A percentile compares a stretch with the other conserved stretches of the same genome.
Evolutionary conservation across 2,888 invertebrate species (phyloP).

Genomic region (Pterobdella sp.): DNA sequence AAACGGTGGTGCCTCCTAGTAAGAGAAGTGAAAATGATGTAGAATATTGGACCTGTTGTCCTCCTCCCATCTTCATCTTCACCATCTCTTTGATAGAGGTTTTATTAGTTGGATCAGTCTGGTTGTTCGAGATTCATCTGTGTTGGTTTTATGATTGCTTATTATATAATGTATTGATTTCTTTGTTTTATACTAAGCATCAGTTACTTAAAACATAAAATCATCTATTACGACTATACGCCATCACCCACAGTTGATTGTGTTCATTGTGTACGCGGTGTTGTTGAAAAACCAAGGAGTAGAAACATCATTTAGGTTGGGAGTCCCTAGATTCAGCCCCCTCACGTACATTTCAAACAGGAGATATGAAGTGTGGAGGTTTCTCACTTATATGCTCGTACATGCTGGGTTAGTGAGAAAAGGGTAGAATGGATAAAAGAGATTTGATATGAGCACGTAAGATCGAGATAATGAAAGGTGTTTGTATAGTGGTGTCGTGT

Average conservation of each 20-base stretch:
- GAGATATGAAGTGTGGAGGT: constrained; percentile 84
- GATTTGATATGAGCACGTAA: too few relatives aligned
- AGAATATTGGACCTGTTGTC: constrained; percentile 83
- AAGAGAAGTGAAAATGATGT: constrained; percentile 61
- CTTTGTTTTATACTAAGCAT: not conserved
- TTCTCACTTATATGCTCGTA: constrained; percentile 87
- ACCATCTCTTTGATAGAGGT: constrained; percentile 80
- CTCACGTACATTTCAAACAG: constrained; percentile 81
- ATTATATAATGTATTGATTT: not conserved
- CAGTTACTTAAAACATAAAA: not conserved
- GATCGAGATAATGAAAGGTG: too few relatives aligned
- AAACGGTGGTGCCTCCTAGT: constrained; percentile 51
- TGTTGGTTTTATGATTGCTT: not conserved
- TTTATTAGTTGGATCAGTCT: constrained; percentile 37
- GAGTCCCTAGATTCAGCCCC: constrained; percentile 70
- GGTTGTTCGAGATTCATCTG: not conserved
- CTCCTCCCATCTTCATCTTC: constrained; percentile 84
- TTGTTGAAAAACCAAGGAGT: constrained; percentile 42
- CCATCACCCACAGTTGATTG: constrained; percentile 49
- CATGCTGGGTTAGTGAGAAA: constrained; percentile 65
- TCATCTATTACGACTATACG: not conserved
- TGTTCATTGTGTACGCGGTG: constrained; percentile 56
- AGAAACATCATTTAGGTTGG: constrained; percentile 46
- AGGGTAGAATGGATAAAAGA: too few relatives aligned
- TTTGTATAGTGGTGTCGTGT: too few relatives aligned